These are phyloP conservation scores for Distichodus sexfasciatus DNA, from an alignment of 2,797 vertebrate species.

Conservation along the genomic window DNA sequence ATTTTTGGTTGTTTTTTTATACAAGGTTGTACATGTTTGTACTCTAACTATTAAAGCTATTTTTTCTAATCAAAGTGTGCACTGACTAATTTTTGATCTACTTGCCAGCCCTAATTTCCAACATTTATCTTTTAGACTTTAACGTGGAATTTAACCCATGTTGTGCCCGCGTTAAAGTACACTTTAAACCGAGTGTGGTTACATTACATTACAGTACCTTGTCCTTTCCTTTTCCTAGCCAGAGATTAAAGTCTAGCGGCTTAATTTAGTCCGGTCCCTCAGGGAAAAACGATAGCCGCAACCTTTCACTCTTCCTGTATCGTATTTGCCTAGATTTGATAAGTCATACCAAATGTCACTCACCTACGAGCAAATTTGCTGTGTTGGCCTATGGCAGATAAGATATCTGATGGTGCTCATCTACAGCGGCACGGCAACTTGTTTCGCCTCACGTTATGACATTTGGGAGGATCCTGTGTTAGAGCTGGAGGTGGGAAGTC, in stretches of 20 bases:
- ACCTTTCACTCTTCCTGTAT: neutral
- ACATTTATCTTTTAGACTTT: too few species aligned
- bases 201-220: neutral
- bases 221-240: too few species aligned
- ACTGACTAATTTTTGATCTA: too few species aligned
- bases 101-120: too few species aligned
- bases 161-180: too few species aligned
- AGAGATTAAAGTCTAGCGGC: neutral
- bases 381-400: neutral
- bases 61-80: too few species aligned
- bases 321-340: neutral
- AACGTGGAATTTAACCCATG: too few species aligned
- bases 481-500: neutral
- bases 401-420: neutral
- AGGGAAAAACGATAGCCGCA: neutral
- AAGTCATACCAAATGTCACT: constrained; percentile 8
- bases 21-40: too few species aligned
- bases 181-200: too few species aligned
- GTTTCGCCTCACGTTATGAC: neutral
- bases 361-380: neutral
- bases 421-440: neutral
- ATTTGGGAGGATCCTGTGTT: neutral
- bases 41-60: too few species aligned
- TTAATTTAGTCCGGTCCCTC: neutral
- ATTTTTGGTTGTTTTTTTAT: too few species aligned